Conservation (phyloP, 2,113 vertebrate species). For the Vidua macroura region DNA sequence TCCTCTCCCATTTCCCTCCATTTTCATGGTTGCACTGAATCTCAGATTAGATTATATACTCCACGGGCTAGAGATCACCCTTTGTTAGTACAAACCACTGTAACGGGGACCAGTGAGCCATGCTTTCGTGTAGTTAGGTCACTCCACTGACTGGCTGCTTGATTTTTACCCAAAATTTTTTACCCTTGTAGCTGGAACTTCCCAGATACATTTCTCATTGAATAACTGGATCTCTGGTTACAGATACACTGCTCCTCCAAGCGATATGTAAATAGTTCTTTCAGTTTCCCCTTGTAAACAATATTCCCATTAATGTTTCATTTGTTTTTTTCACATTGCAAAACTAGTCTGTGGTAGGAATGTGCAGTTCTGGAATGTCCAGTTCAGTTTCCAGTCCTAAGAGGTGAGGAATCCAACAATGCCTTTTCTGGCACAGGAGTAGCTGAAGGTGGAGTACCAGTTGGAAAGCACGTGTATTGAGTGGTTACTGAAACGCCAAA, state of each 20-base stretch:
- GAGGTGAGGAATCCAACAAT: neutral
- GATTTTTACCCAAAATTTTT: neutral
- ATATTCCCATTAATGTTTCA: neutral
- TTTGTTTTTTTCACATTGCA: neutral
- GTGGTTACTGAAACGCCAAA: neutral
- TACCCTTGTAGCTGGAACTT: neutral
- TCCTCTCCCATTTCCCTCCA: neutral
- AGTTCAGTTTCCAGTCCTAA: neutral
- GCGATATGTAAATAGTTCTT: accelerated
- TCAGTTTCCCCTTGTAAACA: neutral
- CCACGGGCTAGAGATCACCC: neutral
- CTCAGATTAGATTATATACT: neutral
- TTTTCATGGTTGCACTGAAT: neutral
- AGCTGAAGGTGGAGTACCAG: neutral
- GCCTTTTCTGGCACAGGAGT: neutral
- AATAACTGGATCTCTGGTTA: neutral
- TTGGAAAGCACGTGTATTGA: neutral
- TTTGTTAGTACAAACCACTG: neutral
- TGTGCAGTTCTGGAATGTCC: neutral
- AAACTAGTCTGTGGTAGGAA: neutral
- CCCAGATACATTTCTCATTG: neutral
- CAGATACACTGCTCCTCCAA: neutral
- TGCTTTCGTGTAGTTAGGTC: neutral
- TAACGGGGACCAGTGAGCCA: neutral
- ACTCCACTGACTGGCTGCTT: neutral